A percentile compares a stretch with the other conserved stretches of the same genome.
These are phyloP conservation scores for Adineta ricciae DNA, from an alignment of 2,888 invertebrate genomes.

Conservation along the genomic window DNA sequence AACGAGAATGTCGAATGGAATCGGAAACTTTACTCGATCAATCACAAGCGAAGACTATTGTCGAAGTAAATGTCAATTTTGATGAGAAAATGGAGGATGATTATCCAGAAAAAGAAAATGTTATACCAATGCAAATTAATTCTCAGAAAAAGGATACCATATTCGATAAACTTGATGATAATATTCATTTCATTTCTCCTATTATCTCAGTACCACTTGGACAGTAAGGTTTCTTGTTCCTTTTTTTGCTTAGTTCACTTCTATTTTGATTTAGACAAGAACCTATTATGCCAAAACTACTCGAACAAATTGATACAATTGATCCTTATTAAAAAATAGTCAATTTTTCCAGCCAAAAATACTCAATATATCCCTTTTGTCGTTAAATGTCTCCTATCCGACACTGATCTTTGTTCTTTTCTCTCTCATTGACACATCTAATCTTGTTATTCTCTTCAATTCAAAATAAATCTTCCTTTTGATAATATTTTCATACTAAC, in stretches of 20 bases:
- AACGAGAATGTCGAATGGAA: not conserved
- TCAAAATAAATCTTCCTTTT: not conserved
- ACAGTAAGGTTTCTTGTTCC: not conserved
- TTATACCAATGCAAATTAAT: not conserved
- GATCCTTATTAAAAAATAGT: not conserved
- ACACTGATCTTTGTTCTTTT: not conserved
- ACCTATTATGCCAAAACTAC: not conserved
- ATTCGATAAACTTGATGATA: not conserved
- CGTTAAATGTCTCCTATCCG: not conserved
- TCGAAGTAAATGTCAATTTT: not conserved
- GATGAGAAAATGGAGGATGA: not conserved
- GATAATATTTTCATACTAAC: no score
- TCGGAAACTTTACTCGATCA: not conserved
- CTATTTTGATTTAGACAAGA: not conserved
- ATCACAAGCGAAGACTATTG: not conserved
- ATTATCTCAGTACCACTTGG: not conserved
- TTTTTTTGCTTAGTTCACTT: not conserved
- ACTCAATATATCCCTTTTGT: not conserved
- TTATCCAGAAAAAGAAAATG: not conserved
- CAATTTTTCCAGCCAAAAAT: not conserved
- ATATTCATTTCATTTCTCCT: not conserved
- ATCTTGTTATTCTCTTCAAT: not conserved
- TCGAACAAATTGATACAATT: not conserved
- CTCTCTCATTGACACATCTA: not conserved
- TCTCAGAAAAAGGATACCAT: not conserved